Conservation (phyloP, 2,888 invertebrate genomes). For the Empis livida region DNA sequence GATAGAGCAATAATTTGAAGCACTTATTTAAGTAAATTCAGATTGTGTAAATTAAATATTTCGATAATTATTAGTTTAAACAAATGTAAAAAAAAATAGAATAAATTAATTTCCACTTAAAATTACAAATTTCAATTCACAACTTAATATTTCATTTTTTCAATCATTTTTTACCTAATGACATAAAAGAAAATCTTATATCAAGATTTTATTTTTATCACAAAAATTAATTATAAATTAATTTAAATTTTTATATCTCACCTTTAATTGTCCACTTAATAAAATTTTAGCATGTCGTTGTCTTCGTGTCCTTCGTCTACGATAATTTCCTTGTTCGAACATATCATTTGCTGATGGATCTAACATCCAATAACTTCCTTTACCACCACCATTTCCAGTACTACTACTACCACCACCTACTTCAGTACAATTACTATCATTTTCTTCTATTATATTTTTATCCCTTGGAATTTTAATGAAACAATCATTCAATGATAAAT, state of each 20-base stretch:
- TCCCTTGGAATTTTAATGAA: conserved; percentile 56
- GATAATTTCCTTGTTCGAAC: conserved; percentile 81
- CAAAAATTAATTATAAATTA: background rate
- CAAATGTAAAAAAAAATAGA: no score
- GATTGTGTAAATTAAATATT: no score
- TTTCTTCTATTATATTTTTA: conserved; percentile 32
- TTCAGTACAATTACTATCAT: conserved; percentile 28
- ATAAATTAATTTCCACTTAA: no score
- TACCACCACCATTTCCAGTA: conserved; percentile 37
- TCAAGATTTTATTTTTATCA: background rate
- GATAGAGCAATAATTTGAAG: no score
- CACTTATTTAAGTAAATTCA: no score
- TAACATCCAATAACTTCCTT: conserved; percentile 70
- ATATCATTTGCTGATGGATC: conserved; percentile 69
- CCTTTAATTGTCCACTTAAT: conserved; percentile 12
- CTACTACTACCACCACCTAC: conserved; percentile 30
- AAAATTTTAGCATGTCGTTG: conserved; percentile 35
- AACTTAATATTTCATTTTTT: no score
- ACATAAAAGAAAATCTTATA: background rate
- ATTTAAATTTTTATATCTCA: background rate
- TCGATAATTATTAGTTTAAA: no score
- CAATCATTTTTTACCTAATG: no score
- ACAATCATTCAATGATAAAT: conserved; percentile 68
- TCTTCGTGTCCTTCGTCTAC: conserved; percentile 52
- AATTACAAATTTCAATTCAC: no score